Evolutionary conservation across 2,888 invertebrate genomes (phyloP).

Genomic region (Spisula solida): DNA sequence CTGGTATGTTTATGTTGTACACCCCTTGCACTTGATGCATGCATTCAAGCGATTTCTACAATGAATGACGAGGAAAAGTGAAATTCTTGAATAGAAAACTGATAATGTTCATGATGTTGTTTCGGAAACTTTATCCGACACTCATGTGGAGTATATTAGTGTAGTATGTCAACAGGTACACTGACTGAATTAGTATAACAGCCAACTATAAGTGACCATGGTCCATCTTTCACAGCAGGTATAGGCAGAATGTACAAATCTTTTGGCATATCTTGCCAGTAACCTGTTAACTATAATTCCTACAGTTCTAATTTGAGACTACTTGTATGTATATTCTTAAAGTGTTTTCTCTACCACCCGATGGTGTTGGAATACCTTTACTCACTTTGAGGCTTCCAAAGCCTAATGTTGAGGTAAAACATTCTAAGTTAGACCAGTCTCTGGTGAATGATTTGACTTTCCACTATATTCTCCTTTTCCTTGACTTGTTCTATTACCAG

Average conservation of each 20-base stretch:
- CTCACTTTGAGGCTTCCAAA: neutral
- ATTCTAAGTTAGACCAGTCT: neutral
- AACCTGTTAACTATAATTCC: slow-evolving; percentile 3
- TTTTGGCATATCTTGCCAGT: neutral
- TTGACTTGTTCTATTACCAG: no score
- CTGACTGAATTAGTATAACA: neutral
- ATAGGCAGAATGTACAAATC: neutral
- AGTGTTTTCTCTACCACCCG: neutral
- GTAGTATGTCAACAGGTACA: slow-evolving; percentile 26
- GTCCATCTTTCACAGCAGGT: neutral
- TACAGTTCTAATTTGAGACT: neutral
- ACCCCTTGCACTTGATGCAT: slow-evolving; percentile 11
- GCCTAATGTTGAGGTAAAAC: neutral
- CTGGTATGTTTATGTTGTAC: neutral
- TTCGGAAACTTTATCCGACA: neutral
- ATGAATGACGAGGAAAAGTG: neutral
- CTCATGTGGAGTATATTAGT: slow-evolving; percentile 25
- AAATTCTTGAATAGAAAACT: neutral
- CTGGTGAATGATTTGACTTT: neutral
- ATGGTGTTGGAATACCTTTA: neutral
- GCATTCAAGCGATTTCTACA: neutral
- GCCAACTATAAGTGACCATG: neutral
- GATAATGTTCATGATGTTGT: neutral
- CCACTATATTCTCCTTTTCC: neutral
- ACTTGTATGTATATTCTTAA: neutral